Base-by-base conservation (phyloP, 1,140 invertebrate genomes). In the Bombus sibiricus region DNA sequence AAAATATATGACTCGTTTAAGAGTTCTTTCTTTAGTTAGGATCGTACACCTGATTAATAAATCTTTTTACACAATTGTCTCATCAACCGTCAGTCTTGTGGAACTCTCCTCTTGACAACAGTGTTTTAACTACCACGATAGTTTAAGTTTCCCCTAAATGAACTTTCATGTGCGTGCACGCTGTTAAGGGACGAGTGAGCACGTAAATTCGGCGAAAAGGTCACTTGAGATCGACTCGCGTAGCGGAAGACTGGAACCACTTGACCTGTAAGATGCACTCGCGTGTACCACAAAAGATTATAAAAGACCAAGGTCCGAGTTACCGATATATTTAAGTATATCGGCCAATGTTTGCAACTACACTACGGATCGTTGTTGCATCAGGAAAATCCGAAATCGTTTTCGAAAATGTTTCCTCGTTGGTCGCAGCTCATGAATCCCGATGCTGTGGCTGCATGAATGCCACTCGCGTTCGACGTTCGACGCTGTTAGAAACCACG, bases 231-330 rank as follows among this genome's bases (percentile, higher is more conserved):
- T 43, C 41, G 22, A 68, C n/a, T 18, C 68, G n/a, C 22, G 9
- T 69, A 25, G 15, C 28, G 9, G 39, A 32, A 43, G 37, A 76
- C 53, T 59, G 34, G 34, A 39, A 59, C 53, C 74, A 18, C 25
- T 59, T 76, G 34, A 76, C 74, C 74, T 59, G 74, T 76, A 57
- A 76, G 53, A 32, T 37, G 74, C 37, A 76, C 25, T 37, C 47
- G 32, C 25, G 32, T 28, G 47, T 76, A 28, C 47, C n/a, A 10
- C n/a, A 53, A 47, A 34, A 53, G 41, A 74, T 28, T 32, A 32
- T 66, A n/a, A 66, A 32, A n/a, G n/a, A 18, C 18, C 18, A 22
- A 10, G 32, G 18, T 22, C 18, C 22, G 32, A 69, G 68, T 69
- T 69, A 39, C 25, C 34, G 68, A 9, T 10, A 37, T 69, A 69